phyloP scores from a whole-genome alignment of 1,140 invertebrate genomes.

The Eupeodes corollae region DNA sequence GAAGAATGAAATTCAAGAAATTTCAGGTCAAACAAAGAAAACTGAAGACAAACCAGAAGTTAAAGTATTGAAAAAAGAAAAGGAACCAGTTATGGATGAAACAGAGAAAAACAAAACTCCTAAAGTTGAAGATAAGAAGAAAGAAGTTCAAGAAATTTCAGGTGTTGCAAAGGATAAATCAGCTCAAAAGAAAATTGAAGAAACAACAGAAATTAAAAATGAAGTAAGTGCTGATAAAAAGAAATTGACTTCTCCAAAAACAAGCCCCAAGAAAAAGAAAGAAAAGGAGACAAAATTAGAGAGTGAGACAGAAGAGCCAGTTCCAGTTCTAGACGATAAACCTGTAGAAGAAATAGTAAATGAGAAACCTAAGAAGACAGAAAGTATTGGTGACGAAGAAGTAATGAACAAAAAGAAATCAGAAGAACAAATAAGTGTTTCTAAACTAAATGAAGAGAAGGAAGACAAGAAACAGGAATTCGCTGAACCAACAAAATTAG shows the following conservation, averaged over 20 bases:
- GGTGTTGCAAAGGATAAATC: background rate
- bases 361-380: slow-evolving; percentile 9
- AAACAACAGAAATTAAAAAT: slow-evolving; percentile 6
- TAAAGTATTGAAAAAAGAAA: too few species aligned
- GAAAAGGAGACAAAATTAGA: slow-evolving; percentile 3
- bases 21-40: background rate
- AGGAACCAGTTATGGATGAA: too few species aligned
- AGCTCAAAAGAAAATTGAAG: background rate
- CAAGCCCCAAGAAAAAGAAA: background rate
- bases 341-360: slow-evolving; percentile 10
- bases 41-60: background rate
- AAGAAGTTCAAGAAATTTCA: background rate
- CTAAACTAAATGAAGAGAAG: background rate
- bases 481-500: background rate
- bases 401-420: slow-evolving; percentile 10
- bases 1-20: background rate
- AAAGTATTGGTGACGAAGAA: slow-evolving; percentile 6
- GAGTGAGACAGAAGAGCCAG: slow-evolving; percentile 10
- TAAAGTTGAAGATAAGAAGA: slow-evolving; percentile 2
- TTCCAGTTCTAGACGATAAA: slow-evolving; percentile 10
- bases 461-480: background rate
- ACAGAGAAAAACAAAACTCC: slow-evolving; percentile 2
- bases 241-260: background rate
- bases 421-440: slow-evolving; percentile 1
- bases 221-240: background rate